Base-by-base conservation (phyloP, 2,888 invertebrate species). In the Congeria kusceri region DNA sequence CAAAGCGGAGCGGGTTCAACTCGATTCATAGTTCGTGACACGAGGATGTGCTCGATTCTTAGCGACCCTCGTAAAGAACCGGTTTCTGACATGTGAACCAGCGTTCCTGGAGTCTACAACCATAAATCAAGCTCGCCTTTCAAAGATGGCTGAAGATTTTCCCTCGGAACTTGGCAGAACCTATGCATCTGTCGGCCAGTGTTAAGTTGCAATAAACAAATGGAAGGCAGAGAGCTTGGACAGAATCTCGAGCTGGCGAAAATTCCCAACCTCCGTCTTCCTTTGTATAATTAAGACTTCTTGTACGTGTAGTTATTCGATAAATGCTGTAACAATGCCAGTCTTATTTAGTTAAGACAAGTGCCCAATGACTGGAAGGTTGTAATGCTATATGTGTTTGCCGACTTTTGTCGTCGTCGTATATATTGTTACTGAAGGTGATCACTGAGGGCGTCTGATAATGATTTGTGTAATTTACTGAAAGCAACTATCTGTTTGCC, bases 111-210 rank as follows among this genome's bases (percentile, higher is more conserved):
- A 76, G 73, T 64, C 61, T 47, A 29, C 25, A 27, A 27, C 57
- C 76, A 70, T 83, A 83, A 83, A 83, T 83, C 82, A 83, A 76
- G 78, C 72, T 76, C 73, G 73, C 70, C 78, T 79, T 83, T 76
- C 82, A 63, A 79, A 83, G 69, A 70, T 76, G 82, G 78, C 82
- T 83, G 82, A 77, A 39, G 76, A 78, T 78, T 70, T 83, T 79
- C 82, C 74, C 82, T 66, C 66, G 76, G 78, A 83, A 83, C 78
- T 76, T 59, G 58, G 77, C 73, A 65, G 64, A 47, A 76, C 65
- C 61, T 66, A 56, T 70, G 72, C 80, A 80, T 80, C 80, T 80
- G 80, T 80, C 80, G 58, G 72, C 68, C 63, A 58, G 61, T 58
- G 76, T 76, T 80, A 76, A 62, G 68, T 53, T 39, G 39, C 39